phyloP scores from a whole-genome alignment of 2,888 invertebrate species.

The Dasysyrphus tricinctus region DNA sequence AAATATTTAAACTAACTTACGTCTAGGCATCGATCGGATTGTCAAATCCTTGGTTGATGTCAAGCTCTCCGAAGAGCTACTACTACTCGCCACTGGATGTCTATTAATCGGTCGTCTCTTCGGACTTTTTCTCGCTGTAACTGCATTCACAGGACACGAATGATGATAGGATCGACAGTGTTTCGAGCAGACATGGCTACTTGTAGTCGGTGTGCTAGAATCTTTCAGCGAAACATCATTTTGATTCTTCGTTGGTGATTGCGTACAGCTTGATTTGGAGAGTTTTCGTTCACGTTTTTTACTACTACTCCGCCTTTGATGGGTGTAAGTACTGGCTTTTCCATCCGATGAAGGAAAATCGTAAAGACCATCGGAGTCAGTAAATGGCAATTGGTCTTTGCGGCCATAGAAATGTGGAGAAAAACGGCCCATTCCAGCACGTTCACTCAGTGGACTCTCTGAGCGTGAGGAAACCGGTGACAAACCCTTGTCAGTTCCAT shows the following conservation, averaged over 20 bases:
- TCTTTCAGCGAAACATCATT: constrained; percentile 86
- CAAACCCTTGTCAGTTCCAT: constrained; percentile 85
- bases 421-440: constrained; percentile 87
- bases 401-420: constrained; percentile 90
- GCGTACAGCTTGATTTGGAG: constrained; percentile 82
- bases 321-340: constrained; percentile 83
- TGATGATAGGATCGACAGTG: constrained; percentile 78
- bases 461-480: constrained; percentile 92
- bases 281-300: constrained; percentile 87
- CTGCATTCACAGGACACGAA: constrained; percentile 81
- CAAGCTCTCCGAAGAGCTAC: constrained; percentile 86
- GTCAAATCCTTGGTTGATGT: constrained; percentile 84
- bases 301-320: constrained; percentile 86
- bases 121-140: constrained; percentile 85
- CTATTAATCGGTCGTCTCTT: constrained; percentile 85
- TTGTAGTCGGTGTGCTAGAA: constrained; percentile 76
- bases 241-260: constrained; percentile 82
- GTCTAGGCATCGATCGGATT: constrained; percentile 78
- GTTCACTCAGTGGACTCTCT: constrained; percentile 91
- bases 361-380: constrained; percentile 91
- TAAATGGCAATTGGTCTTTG: constrained; percentile 87
- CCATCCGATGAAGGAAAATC: constrained; percentile 92
- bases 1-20: constrained; percentile 72
- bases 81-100: constrained; percentile 85
- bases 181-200: constrained; percentile 78